phyloP scores from a whole-genome alignment of 1,140 invertebrate genomes.

The Drosophila bifasciata region DNA sequence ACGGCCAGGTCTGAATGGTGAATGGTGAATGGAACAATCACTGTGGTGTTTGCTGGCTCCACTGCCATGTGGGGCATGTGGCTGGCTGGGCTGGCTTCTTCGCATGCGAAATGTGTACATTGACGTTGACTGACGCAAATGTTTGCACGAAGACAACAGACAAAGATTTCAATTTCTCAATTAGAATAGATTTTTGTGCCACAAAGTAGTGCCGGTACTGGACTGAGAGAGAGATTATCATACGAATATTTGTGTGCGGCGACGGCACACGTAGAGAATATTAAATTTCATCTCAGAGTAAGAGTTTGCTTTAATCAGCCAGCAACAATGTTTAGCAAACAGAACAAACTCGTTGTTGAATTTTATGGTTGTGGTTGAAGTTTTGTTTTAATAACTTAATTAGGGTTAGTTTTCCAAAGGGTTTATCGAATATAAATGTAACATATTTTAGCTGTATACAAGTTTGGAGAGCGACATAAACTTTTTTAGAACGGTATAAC shows the following conservation, averaged over 20 bases:
- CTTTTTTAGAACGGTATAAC: too few species aligned
- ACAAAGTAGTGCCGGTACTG: constrained; percentile 5
- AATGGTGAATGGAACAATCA: constrained; percentile 21
- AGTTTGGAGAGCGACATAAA: too few species aligned
- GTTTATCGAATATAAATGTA: too few species aligned
- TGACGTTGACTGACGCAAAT: constrained; percentile 34
- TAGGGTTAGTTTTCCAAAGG: too few species aligned
- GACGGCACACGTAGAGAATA: constrained; percentile 15
- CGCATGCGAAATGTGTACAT: constrained; percentile 43
- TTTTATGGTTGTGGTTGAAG: too few species aligned
- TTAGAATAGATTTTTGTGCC: constrained; percentile 31
- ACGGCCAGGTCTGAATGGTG: constrained; percentile 28
- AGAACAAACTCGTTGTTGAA: too few species aligned
- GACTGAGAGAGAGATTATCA: constrained; percentile 9
- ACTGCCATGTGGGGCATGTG: constrained; percentile 6
- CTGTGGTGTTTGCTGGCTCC: constrained; percentile 6
- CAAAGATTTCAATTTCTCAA: constrained; percentile 56
- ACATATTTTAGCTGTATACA: too few species aligned
- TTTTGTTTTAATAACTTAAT: too few species aligned
- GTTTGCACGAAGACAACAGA: constrained; percentile 37
- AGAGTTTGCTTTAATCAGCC: constrained; percentile 4
- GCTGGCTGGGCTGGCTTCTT: constrained; percentile 54
- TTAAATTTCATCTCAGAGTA: constrained; percentile 15
- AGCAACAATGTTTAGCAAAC: too few species aligned
- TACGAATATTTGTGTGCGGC: constrained; percentile 5